phyloP scores from a whole-genome alignment of 2,888 invertebrate genomes.

The Podotricha telesiphe region DNA sequence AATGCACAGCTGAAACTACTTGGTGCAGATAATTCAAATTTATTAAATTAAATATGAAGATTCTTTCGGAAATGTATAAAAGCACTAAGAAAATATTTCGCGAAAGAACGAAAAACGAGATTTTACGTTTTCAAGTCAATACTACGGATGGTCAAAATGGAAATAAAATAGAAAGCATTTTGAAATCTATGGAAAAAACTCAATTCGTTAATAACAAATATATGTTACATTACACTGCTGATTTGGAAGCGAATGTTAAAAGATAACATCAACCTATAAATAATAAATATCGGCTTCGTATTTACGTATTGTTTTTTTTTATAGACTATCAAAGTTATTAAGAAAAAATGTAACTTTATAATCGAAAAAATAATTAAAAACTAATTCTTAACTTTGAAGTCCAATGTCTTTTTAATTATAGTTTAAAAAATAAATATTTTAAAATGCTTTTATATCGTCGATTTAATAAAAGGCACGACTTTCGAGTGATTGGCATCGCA shows the following conservation, averaged over 20 bases:
- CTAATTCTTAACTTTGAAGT: not conserved
- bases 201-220: slow-evolving; percentile 14
- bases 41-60: no score
- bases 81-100: no score
- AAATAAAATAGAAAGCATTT: no score
- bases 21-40: no score
- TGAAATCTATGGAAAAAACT: not conserved
- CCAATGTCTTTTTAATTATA: not conserved
- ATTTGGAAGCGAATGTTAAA: slow-evolving; percentile 27
- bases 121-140: no score
- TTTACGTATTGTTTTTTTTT: slow-evolving; percentile 14
- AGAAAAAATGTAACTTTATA: not conserved
- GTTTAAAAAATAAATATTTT: not conserved
- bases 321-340: slow-evolving; percentile 5
- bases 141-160: no score
- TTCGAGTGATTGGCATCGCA: slow-evolving; percentile 24
- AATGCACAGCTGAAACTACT: no score
- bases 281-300: slow-evolving; percentile 29
- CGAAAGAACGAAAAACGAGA: no score
- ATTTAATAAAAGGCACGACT: slow-evolving; percentile 72
- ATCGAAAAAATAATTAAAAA: not conserved
- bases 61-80: no score
- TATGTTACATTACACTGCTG: slow-evolving; percentile 22
- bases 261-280: slow-evolving; percentile 31
- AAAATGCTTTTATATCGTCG: slow-evolving; percentile 60